phyloP scores from a whole-genome alignment of 92 coral and sea anemone species.

The Muricea muricata region DNA sequence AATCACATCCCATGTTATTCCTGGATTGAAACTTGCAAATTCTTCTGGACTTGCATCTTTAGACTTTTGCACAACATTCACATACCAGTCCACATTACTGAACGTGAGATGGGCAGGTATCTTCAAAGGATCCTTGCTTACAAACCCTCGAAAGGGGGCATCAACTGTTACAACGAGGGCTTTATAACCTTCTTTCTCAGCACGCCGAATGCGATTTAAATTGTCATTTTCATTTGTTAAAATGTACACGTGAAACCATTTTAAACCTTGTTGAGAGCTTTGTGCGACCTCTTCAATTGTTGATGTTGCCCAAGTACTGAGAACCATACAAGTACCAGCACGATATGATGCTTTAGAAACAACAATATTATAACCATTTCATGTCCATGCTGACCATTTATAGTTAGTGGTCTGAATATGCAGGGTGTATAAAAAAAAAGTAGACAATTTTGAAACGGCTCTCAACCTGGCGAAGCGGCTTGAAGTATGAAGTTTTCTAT shows the following conservation, averaged over 20 bases:
- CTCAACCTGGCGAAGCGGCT: no score
- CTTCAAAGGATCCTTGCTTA: neutral
- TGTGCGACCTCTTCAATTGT: slow-evolving; percentile 63
- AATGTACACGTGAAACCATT: slow-evolving; percentile 66
- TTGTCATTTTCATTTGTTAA: slow-evolving; percentile 32
- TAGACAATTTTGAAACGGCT: no score
- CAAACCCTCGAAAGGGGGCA: slow-evolving; percentile 46
- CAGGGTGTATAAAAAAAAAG: no score
- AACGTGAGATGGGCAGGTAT: slow-evolving; percentile 49
- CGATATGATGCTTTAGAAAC: slow-evolving; percentile 50
- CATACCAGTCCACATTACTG: slow-evolving; percentile 24
- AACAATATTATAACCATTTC: slow-evolving; percentile 3
- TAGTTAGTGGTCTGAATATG: no score
- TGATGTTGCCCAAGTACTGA: slow-evolving; percentile 54
- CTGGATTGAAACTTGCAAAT: neutral
- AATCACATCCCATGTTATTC: neutral
- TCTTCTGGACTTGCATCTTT: neutral
- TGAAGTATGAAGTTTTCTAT: no score
- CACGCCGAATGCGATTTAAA: slow-evolving; percentile 46
- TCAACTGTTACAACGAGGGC: slow-evolving; percentile 78
- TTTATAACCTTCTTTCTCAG: slow-evolving; percentile 73
- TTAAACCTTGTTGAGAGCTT: slow-evolving; percentile 50
- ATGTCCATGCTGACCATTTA: no score
- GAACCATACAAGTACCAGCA: slow-evolving; percentile 62
- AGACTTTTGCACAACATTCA: neutral